Evolutionary conservation across 2,113 vertebrate genomes (phyloP).

Genomic region (Myrmecobius fasciatus): DNA sequence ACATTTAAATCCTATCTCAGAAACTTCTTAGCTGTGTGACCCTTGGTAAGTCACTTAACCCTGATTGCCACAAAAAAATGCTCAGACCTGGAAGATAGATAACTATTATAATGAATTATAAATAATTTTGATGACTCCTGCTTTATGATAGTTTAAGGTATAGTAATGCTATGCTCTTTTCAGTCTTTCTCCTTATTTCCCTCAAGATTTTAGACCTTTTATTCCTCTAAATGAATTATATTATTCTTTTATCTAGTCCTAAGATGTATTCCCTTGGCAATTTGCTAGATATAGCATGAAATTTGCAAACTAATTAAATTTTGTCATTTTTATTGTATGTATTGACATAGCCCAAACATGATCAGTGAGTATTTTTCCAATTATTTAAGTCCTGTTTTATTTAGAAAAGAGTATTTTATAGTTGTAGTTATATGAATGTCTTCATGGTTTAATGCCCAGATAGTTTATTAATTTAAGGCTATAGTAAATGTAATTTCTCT

Average conservation of each 20-base stretch:
- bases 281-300: neutral
- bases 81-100: neutral
- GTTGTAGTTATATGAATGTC: neutral
- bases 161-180: neutral
- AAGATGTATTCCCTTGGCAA: neutral
- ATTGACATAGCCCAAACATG: neutral
- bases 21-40: neutral
- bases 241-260: constrained; percentile 1
- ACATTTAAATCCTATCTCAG: neutral
- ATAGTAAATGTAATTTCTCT: neutral
- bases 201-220: neutral
- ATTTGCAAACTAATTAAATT: neutral
- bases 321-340: neutral
- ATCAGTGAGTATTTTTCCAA: neutral
- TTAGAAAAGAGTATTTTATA: neutral
- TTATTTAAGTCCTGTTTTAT: neutral
- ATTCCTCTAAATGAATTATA: neutral
- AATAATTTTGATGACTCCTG: neutral
- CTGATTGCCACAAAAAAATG: neutral
- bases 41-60: too few species aligned
- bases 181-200: neutral
- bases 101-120: neutral
- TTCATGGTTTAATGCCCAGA: neutral
- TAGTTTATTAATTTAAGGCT: neutral
- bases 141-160: neutral